Conservation (phyloP, 2,888 invertebrate genomes). For the Ochropleura plecta region DNA sequence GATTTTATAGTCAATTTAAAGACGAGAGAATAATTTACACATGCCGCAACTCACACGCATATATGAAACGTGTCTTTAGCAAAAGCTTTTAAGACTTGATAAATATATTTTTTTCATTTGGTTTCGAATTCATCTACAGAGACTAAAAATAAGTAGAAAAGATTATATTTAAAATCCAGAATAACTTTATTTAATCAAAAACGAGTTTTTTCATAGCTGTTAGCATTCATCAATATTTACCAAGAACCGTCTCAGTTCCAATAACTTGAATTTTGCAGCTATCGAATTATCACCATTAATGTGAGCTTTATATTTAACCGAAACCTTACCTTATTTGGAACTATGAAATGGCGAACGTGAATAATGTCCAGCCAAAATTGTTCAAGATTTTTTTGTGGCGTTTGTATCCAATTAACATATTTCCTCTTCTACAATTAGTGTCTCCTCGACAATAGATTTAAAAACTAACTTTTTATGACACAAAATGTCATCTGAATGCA, state of each 20-base stretch:
- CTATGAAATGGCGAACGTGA: not conserved
- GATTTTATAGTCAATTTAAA: conserved; percentile 39
- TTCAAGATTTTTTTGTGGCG: not conserved
- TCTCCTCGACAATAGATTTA: not conserved
- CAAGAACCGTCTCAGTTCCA: conserved; percentile 19
- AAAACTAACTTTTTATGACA: not conserved
- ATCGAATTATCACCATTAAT: conserved; percentile 23
- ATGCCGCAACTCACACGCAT: conserved; percentile 3
- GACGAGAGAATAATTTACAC: conserved; percentile 7
- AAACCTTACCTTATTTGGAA: conserved; percentile 12
- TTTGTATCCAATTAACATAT: too few species aligned
- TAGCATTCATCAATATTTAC: conserved; percentile 23
- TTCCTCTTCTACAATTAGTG: not conserved
- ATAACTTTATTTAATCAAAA: conserved; percentile 30
- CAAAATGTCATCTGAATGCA: not conserved
- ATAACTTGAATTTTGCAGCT: conserved; percentile 14
- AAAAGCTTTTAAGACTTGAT: not conserved
- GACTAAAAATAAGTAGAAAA: not conserved
- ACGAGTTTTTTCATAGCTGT: conserved; percentile 32
- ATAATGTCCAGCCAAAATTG: not conserved
- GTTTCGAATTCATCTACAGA: not conserved
- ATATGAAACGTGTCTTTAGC: not conserved
- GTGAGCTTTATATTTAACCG: conserved; percentile 3
- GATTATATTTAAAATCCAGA: conserved; percentile 3
- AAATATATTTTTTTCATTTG: not conserved